Base-by-base conservation (phyloP, 2,888 invertebrate genomes). In the Leptinotarsa rubiginosa region DNA sequence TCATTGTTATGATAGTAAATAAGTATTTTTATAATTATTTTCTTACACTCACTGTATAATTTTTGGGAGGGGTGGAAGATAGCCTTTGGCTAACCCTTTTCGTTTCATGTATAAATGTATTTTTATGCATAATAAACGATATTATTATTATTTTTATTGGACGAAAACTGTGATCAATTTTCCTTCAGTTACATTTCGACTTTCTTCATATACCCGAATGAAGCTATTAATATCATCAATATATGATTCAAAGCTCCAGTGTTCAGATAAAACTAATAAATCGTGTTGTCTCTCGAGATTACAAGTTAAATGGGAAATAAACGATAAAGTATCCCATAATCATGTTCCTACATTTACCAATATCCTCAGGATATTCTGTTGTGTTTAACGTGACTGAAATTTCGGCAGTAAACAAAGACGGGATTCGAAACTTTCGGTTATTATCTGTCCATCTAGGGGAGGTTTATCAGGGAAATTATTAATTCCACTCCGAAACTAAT, bases 331-430 rank as follows among this genome's bases (percentile, higher is more conserved):
- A 52, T 52, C 52, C 52, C 18, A n/a, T 52, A 52, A 52, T 52
- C 18, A 52, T 52, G 52, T 18, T 52, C 18, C 18, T 7, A 52
- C 52, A 18, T 52, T 52, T 2, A 18, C 18, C 52, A 73, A 80
- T 80, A 81, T 78, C 81, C 80, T 71, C 41, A 70, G 80, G 81
- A 81, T 81, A 81, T 81, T 81, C 78, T 80, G 81, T 80, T 79
- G 77, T 71, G 80, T 75, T 81, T 81, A 81, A 81, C 81, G 81
- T 81, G 81, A 77, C 81, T 81, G 77, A 80, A 80, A 80, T 78
- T 78, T 62, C 25, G 72, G 75, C 50, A 75, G 76, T 77, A 75
- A 78, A 73, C 73, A 70, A 62, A 41, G 31, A 69, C 62, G 69
- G 73, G 70, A 78, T 73, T 72, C 73, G 70, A 70, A 75, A 75